These are phyloP conservation scores for Rhagonycha lutea DNA, from an alignment of 2,888 invertebrate genomes.

Conservation along the genomic window DNA sequence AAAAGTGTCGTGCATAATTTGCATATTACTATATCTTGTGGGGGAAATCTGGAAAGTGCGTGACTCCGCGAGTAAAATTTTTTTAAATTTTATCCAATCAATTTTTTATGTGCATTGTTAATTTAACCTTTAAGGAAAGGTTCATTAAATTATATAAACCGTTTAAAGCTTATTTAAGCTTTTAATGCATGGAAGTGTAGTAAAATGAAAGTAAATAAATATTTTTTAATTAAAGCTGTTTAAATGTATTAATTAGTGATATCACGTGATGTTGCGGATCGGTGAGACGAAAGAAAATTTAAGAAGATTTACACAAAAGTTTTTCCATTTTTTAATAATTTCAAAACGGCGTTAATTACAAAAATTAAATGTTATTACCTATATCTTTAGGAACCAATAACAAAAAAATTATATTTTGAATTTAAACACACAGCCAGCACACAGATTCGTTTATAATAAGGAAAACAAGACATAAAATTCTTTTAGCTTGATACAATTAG, in stretches of 20 bases:
- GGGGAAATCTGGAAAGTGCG: background rate
- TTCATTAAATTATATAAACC: background rate
- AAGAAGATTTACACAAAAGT: too few relatives aligned
- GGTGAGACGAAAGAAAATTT: too few relatives aligned
- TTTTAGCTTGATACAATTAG: conserved; percentile 25
- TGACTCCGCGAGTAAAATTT: background rate
- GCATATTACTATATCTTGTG: background rate
- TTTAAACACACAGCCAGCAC: background rate
- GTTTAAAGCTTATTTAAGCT: background rate
- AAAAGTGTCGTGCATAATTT: background rate
- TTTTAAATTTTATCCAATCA: background rate
- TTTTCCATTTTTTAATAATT: too few relatives aligned
- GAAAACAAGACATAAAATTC: background rate
- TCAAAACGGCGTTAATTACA: too few relatives aligned
- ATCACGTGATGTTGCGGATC: too few relatives aligned
- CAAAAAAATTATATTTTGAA: background rate
- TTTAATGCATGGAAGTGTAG: too few relatives aligned
- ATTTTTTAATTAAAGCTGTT: too few relatives aligned
- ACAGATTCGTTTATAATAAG: background rate
- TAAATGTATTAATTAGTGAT: too few relatives aligned
- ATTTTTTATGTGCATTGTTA: background rate
- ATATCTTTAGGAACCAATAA: too few relatives aligned
- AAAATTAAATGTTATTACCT: too few relatives aligned
- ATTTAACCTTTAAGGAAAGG: background rate
- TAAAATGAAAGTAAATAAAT: too few relatives aligned